Conservation (phyloP, 1,140 invertebrate species). For the Oncopeltus fasciatus region DNA sequence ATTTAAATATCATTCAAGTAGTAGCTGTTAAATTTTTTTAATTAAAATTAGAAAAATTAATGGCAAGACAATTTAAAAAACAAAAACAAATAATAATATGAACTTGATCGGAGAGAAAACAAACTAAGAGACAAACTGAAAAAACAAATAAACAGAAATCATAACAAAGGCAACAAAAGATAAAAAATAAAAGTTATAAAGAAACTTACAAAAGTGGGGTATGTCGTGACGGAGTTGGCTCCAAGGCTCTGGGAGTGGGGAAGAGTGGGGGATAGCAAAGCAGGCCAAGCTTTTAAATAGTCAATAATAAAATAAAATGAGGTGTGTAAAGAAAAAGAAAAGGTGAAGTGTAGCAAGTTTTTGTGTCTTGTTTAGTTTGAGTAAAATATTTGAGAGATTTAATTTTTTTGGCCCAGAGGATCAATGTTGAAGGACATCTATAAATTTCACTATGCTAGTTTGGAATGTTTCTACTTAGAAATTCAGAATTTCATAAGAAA, state of each 20-base stretch:
- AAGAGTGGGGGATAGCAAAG: background rate
- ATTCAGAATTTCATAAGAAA: no score
- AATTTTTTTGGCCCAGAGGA: no score
- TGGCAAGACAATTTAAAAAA: background rate
- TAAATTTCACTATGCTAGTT: no score
- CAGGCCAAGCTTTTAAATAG: background rate
- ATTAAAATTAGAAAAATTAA: background rate
- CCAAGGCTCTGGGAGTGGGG: background rate
- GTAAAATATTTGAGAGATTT: no score
- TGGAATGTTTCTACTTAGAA: no score
- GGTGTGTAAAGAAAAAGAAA: background rate
- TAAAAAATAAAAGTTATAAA: background rate
- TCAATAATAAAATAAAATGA: background rate
- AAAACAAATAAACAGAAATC: background rate
- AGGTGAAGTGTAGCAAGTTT: no score
- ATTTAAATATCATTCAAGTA: background rate
- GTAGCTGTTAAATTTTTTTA: background rate
- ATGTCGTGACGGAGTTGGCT: conserved; percentile 1
- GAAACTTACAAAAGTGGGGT: conserved; percentile 1
- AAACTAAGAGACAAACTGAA: background rate
- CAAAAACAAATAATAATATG: no score
- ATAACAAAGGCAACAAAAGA: background rate
- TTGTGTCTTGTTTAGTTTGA: no score
- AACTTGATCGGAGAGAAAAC: background rate
- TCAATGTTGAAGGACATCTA: no score